Evolutionary conservation across 2,113 vertebrate genomes (phyloP), one percentile per base, ranked within the genome.

Genomic region (Mesembrinibis cayennensis): DNA sequence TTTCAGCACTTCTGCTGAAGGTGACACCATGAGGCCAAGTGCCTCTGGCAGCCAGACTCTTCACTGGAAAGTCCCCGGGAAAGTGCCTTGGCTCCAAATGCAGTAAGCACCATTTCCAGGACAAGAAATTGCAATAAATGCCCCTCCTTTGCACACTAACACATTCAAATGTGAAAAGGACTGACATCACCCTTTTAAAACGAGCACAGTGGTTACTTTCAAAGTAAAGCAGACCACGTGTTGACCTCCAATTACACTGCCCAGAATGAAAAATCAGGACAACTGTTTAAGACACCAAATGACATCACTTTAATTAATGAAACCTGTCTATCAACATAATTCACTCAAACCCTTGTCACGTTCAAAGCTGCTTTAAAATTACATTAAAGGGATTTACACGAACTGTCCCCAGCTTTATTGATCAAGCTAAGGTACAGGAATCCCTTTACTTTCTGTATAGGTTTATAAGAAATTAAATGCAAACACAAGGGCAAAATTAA

Each of bases 311-410:
- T 63, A 95, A 91, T 93, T 96, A 97, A 91, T 93, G 89, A 87
- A 95, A 96, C 62, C 93, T 88, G 94, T 86, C 94, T 72, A 87
- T 95, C 89, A 93, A 86, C 85, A 56, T 94, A 95, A 97, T 89
- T 96, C 93, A 96, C 94, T 95, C 86, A 72, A 96, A 80, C 32
- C 94, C 73, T 73, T 93, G 91, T 97, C 94, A 96, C 21, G 2
- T 97, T 94, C 82, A 96, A 94, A 96, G 89, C 78, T 90, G 53
- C 87, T 97, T 94, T 94, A 93, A 95, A 96, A 95, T 96, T 70
- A 87, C 87, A 63, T 77, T 74, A 87, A 90, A 96, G 22, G 53
- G 81, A 91, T 94, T 96, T 93, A 88, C 7, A 45, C 1, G 36
- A 80, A 80, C 58, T 79, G 81, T 70, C 76, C 58, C 42, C 69